phyloP scores from a whole-genome alignment of 2,113 vertebrate genomes.

The Macrotis lagotis region DNA sequence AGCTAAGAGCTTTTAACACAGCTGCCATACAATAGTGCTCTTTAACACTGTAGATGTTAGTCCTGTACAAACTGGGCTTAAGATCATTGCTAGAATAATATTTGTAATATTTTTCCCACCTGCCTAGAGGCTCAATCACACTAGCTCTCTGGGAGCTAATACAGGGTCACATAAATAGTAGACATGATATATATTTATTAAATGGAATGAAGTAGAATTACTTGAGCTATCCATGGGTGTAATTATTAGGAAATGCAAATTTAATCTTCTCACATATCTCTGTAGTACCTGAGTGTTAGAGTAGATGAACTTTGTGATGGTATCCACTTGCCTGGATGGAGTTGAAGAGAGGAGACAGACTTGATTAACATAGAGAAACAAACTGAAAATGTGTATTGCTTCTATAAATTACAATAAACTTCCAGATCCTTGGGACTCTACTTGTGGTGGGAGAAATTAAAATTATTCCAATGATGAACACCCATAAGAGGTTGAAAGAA shows the following conservation, averaged over 20 bases:
- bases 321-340: neutral
- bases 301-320: neutral
- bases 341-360: neutral
- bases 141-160: neutral
- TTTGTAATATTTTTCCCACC: neutral
- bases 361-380: neutral
- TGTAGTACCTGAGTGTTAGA: neutral
- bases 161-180: neutral
- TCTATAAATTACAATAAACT: neutral
- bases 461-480: neutral
- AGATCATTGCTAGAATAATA: neutral
- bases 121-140: neutral
- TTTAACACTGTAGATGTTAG: neutral
- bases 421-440: neutral
- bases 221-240: neutral
- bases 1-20: neutral
- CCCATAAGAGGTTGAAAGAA: neutral
- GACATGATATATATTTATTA: neutral
- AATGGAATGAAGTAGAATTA: neutral
- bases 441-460: neutral
- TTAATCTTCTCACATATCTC: neutral
- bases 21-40: neutral
- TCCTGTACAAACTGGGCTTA: neutral
- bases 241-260: neutral
- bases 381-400: neutral